Evolutionary conservation across 2,797 vertebrate species (phyloP), one percentile per base, ranked within the genome.

Genomic region (Oreochromis mossambicus): DNA sequence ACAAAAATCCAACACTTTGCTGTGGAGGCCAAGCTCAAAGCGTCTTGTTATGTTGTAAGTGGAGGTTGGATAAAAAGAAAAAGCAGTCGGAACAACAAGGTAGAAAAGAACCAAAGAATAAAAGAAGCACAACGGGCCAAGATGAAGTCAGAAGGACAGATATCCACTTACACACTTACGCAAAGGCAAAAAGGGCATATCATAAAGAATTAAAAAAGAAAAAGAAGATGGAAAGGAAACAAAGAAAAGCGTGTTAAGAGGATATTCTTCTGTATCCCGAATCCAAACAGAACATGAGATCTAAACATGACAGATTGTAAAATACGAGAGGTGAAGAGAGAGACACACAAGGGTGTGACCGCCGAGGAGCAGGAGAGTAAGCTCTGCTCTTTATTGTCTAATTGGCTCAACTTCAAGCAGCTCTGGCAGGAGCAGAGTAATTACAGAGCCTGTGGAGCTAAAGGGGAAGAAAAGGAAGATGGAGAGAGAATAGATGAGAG

Each of bases 381-480:
- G 87, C 70, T 92, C 92, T 90, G 90, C 70, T 89, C 91, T 93
- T 95, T 95, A 94, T 91, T 95, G 93, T 92, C 89, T 95, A 95
- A 96, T 92, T 96, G 95, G 94, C 92, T 79, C 48, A 89, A 93
- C 90, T 92, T 96, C 92, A 95, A 95, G 91, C 88, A 21, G 75
- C 88, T 92, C 89, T 89, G 85, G 92, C 87, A 89, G 86, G 80
- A 93, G 86, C 52, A 58, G 79, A 43, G 55, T 95, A 95, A 96
- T 94, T 95, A 96, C 91, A 95, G 92, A 93, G 91, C 68, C 85
- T 3, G 48, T 56, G 75, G 68, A 88, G 85, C 56, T 63, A 34
- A 90, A 38, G 81, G 73, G 48, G 73, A 87, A 77, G 78, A 82
- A 79, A 81, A 80, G 55, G 75, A 87, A 58, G 87, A 83, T 61